Evolutionary conservation across 1,140 invertebrate species (phyloP), one percentile per base, ranked within the genome.

Genomic region (Anadara kagoshimensis): DNA sequence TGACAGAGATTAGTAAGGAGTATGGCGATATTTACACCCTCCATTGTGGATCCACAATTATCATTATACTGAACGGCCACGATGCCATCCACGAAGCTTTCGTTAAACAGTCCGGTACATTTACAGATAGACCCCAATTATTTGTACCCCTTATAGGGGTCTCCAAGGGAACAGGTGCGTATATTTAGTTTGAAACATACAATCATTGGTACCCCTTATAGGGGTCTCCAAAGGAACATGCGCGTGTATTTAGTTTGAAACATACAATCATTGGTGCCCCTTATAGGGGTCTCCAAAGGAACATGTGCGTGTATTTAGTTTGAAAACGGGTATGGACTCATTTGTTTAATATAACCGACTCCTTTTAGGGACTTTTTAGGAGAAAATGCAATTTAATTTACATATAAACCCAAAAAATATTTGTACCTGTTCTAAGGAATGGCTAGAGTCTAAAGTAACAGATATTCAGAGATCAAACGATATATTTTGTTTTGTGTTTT

Each of bases 81-180:
- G 79, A 81, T 51, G 79, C 72, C n/a, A 81, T 81, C 14, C 70
- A 81, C 29, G 79, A 81, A 44, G 79, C 79, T 0, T 81, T 81
- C 45, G 77, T 78, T 8, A 76, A 76, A 64, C 72, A 81, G 53
- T 71, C 76, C 11, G 71, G 74, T 1, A 58, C 73, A 36, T 81
- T 81, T 20, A 81, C 76, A 11, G 79, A 81, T 57, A 74, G 79
- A 54, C 79, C 79, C 2, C 79, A 81, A 49, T 53, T 81, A 41
- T 81, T 81, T 73, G 76, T 74, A 18, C 79, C 79, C 1, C 58
- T 81, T 7, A 78, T 81, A 54, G 79, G 79, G 36, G 79, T 81
- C 5, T 78, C 79, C 0, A 81, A 78, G 43, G 79, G 79, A 63
- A 81, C 79, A 57, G 79, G 79, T 77, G 53, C 61, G 20, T 45